Evolutionary conservation across 30 jellyfish, hydroid and myxozoan species (phyloP), one percentile per base, ranked within the genome.

Genomic region (Aurelia sp.): DNA sequence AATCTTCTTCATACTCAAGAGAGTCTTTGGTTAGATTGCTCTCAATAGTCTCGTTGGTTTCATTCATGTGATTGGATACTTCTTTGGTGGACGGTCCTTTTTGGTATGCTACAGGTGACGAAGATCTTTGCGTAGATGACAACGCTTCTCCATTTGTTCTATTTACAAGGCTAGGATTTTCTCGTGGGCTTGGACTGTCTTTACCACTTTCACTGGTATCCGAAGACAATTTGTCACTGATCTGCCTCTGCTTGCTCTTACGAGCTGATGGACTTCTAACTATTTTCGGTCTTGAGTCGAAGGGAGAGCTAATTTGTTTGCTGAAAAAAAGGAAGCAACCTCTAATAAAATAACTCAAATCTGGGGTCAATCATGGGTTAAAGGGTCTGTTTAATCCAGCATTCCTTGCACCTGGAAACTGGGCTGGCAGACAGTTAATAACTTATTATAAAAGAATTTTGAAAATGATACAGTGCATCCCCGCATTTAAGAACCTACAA

Each of bases 181-280:
- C 88, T 19, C 93, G 53, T 2, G 93, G 93, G 72, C 92, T 76
- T 24, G 77, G 87, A 4, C 78, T 79, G 22, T 79, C 89, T 78
- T 79, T 84, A 15, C 78, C 78, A 61, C 88, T 84, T 41, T 72
- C 93, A 63, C 93, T 84, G 17, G 93, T 72, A 62, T 84, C 93
- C 21, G 93, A 84, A 27, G 93, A 84, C 22, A 61, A 66, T 17
- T 84, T 72, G 4, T 84, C 93, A 62, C 31, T 13, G 8, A 35
- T 33, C 65, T 44, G 20, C 60, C 60, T 84, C 31, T 50, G 76
- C 57, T 80, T 88, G 70, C 33, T 41, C 66, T 88, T 88, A 24
- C 96, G 90, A 78, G 91, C 96, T 8, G 96, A 88, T 16, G 96
- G 96, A 50, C 90, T 88, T 70, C 96, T 78, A 3, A 86, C 96